Base-by-base conservation (phyloP, 2,113 vertebrate species). In the Ovis canadensis region DNA sequence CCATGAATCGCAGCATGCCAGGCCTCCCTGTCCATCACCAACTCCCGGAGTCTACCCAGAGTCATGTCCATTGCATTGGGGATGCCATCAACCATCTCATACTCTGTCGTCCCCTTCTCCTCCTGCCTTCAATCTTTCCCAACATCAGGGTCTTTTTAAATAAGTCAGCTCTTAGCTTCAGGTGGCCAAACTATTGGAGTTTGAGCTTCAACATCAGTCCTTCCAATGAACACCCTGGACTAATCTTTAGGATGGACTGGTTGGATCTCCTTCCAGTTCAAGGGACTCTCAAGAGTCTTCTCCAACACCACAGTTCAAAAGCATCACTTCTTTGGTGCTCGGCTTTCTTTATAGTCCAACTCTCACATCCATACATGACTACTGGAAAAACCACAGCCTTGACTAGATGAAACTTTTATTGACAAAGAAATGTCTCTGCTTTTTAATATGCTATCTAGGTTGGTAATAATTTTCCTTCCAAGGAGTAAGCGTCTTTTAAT, bases 1-100 rank as follows among this genome's bases (percentile, higher is more conserved):
- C 33, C 16, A 10, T n/a, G 16, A 67, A n/a, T 4, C 8, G 0
- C 33, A 67, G 33, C 16, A 67, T 0, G 1, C 33, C 16, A 67
- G 62, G 16, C 33, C 62, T n/a, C 62, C 33, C 62, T 67, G 16
- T 67, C 33, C 33, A 67, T 67, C 33, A 67, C 62, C 33, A 67
- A 10, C 62, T 67, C 16, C 62, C 2, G 0, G 62, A 64, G 62
- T 19, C 16, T 9, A 64, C 16, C 7, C 62, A 64, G n/a, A 64
- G 7, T 64, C 62, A 64, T 64, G 3, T 33, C 62, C 31, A n/a
- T 17, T 64, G 7, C 7, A 7, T 17, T 2, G 0, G 31, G 17
- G 31, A 64, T n/a, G 31, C 15, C 62, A 64, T 64, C 7, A 64
- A n/a, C 3, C 7, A 64, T 33, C 62, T 64, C 31, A 64, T 64